Percentiles rank a stretch among this genome's conserved stretches.
phyloP scores from a whole-genome alignment of 1,140 invertebrate species.

The Drosophila pseudoobscura region DNA sequence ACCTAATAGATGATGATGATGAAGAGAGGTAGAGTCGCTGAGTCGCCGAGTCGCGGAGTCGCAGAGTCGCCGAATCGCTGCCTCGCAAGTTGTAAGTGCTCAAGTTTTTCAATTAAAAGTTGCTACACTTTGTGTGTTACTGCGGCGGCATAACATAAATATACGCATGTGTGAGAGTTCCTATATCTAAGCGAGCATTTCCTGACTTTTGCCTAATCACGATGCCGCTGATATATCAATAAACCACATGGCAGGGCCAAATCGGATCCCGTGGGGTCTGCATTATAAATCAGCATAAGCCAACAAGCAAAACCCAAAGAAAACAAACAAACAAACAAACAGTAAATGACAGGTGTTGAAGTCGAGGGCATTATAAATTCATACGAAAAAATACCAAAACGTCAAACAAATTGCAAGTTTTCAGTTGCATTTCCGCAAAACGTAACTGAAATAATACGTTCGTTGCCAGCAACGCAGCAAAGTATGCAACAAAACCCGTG shows the following conservation, averaged over 20 bases:
- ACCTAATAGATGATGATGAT: slow-evolving; percentile 53
- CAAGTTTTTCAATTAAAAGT: slow-evolving; percentile 82
- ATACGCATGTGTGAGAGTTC: slow-evolving; percentile 66
- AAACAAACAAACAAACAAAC: slow-evolving; percentile 39
- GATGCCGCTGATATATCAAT: slow-evolving; percentile 69
- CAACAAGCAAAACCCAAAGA: slow-evolving; percentile 25
- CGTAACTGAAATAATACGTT: slow-evolving; percentile 79
- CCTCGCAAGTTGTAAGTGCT: slow-evolving; percentile 77
- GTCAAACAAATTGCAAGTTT: slow-evolving; percentile 82
- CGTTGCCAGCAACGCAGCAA: slow-evolving; percentile 55
- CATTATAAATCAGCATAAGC: slow-evolving; percentile 58
- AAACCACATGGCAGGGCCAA: slow-evolving; percentile 46
- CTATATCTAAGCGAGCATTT: slow-evolving; percentile 32
- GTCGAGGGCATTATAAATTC: slow-evolving; percentile 75
- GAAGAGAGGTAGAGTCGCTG: slow-evolving; percentile 12
- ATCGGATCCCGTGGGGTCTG: slow-evolving; percentile 24
- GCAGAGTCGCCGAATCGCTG: slow-evolving; percentile 8
- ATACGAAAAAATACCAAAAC: slow-evolving; percentile 76
- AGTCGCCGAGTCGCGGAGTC: neutral
- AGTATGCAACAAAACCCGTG: slow-evolving; percentile 48
- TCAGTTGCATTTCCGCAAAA: slow-evolving; percentile 81
- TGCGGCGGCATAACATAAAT: slow-evolving; percentile 75
- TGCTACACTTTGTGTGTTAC: slow-evolving; percentile 80
- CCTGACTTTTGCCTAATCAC: slow-evolving; percentile 55
- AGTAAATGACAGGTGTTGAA: slow-evolving; percentile 70